Conservation (phyloP, 53 echinoderm and acorn worm species). For the Echinometra lucunter region DNA sequence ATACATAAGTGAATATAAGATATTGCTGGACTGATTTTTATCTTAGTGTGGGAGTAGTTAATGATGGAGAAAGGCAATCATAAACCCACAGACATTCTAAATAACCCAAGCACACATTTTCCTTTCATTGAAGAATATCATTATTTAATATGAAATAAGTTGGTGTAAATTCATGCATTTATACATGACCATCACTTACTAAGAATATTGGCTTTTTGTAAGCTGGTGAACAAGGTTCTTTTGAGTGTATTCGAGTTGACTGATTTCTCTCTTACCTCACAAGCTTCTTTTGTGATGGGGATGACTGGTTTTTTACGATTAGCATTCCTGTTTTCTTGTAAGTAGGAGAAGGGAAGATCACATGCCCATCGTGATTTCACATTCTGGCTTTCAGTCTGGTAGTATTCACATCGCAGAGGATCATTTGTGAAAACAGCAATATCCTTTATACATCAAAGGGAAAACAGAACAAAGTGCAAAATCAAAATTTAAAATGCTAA, state of each 20-base stretch:
- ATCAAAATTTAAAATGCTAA: too few relatives aligned
- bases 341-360: constrained; percentile 74
- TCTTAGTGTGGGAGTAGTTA: neutral
- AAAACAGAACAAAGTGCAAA: neutral
- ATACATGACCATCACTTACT: neutral
- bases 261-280: constrained; percentile 79
- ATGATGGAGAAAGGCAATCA: neutral
- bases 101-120: neutral
- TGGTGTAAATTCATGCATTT: neutral
- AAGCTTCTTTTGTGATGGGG: constrained; percentile 87
- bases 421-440: constrained; percentile 93
- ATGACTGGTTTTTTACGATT: constrained; percentile 76
- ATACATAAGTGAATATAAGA: neutral
- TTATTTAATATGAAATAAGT: neutral
- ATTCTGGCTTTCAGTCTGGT: constrained; percentile 90
- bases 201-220: neutral
- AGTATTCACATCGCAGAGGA: constrained; percentile 85
- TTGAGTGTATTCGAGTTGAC: neutral
- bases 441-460: constrained; percentile 71
- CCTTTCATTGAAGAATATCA: neutral
- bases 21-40: neutral
- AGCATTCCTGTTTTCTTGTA: constrained; percentile 80
- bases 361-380: constrained; percentile 92
- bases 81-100: too few relatives aligned
- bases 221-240: neutral